These are phyloP conservation scores for Heliconius nattereri DNA, from an alignment of 1,140 invertebrate species.

Conservation along the genomic window DNA sequence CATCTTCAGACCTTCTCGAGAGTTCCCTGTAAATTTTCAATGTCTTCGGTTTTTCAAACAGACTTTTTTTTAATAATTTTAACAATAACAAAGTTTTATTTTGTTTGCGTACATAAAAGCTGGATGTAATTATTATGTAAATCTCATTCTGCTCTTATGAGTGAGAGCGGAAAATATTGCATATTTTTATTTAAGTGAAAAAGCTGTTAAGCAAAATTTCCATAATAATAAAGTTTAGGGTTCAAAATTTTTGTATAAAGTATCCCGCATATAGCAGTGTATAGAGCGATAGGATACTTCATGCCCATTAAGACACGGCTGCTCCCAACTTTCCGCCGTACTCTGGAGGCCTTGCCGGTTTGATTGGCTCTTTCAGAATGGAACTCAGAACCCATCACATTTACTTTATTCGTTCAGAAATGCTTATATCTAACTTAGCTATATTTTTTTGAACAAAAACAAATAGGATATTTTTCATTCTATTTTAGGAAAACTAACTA, in stretches of 20 bases:
- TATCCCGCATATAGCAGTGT: neutral
- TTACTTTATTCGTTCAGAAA: too few relatives aligned
- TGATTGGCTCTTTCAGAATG: too few relatives aligned
- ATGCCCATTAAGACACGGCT: too few relatives aligned
- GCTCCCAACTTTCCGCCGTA: neutral
- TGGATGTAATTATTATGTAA: slow-evolving; percentile 19
- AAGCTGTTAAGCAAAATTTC: slow-evolving; percentile 4
- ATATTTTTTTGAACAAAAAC: too few relatives aligned
- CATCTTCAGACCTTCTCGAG: slow-evolving; percentile 54
- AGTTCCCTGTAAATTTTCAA: slow-evolving; percentile 44
- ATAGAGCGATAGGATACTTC: neutral
- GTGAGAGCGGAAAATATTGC: slow-evolving; percentile 3
- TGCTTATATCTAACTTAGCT: too few relatives aligned
- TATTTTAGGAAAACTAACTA: neutral
- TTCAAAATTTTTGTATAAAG: neutral
- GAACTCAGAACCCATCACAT: too few relatives aligned
- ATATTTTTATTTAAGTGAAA: slow-evolving; percentile 15
- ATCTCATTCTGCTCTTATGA: neutral
- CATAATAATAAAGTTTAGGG: neutral
- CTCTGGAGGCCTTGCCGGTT: too few relatives aligned
- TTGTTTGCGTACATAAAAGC: neutral
- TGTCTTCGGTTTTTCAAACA: slow-evolving; percentile 35
- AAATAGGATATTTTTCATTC: too few relatives aligned
- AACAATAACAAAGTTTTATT: too few relatives aligned
- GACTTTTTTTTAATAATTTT: slow-evolving; percentile 33